Percentiles rank a stretch among this genome's conserved stretches.
Conservation (phyloP, 2,113 vertebrate genomes). For the Elaphurus davidianus region DNA sequence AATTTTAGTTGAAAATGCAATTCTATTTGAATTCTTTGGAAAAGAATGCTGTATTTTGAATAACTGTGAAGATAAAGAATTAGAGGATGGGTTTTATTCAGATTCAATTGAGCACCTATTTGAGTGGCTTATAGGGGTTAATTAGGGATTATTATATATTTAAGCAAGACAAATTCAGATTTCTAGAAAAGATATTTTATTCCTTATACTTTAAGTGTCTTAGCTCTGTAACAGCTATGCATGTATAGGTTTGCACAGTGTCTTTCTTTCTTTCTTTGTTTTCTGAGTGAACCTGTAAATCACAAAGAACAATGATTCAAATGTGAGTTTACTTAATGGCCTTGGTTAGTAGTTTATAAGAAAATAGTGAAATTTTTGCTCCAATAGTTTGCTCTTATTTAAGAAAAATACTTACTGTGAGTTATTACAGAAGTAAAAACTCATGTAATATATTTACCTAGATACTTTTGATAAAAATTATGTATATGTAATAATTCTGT, state of each 20-base stretch:
- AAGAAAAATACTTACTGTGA: not conserved
- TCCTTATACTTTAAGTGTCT: not conserved
- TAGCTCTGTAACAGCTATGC: accelerated
- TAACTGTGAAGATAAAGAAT: not conserved
- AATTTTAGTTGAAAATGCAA: not conserved
- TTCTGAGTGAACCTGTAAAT: not conserved
- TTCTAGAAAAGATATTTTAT: not conserved
- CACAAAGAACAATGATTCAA: not conserved
- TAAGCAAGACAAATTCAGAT: not conserved
- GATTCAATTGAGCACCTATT: not conserved
- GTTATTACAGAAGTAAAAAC: not conserved
- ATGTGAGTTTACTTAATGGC: not conserved
- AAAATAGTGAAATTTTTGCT: not conserved
- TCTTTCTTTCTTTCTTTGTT: not conserved
- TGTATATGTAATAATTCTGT: not conserved
- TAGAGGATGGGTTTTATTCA: not conserved
- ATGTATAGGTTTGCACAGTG: too few relatives aligned
- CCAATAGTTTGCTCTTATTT: not conserved
- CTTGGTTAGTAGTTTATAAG: not conserved
- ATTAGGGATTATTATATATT: not conserved
- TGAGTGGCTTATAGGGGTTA: not conserved
- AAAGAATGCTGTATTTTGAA: not conserved
- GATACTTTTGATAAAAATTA: not conserved
- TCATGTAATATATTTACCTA: not conserved
- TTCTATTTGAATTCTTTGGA: not conserved